These are phyloP conservation scores for Tetramorium parvispinum DNA, from an alignment of 1,140 invertebrate species.

Conservation along the genomic window DNA sequence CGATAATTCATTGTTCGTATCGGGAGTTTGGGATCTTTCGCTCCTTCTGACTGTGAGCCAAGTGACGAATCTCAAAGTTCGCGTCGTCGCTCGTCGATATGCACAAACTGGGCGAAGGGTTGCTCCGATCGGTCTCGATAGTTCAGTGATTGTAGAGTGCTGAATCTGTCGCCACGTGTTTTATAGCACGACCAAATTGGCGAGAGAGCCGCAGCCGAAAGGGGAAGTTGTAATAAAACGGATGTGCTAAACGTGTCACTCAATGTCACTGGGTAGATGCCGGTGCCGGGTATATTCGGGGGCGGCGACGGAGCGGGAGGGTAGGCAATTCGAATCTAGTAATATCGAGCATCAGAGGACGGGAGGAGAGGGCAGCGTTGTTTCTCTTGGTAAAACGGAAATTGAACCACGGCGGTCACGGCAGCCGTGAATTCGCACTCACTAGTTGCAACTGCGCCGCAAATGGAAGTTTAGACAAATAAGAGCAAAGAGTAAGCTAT, in stretches of 20 bases:
- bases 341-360: conserved; percentile 59
- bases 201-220: conserved; percentile 73
- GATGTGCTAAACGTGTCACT: conserved; percentile 82
- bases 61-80: conserved; percentile 46
- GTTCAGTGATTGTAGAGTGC: conserved; percentile 81
- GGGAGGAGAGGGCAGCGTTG: conserved; percentile 24
- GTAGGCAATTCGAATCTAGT: conserved; percentile 55
- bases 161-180: conserved; percentile 85
- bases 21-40: conserved; percentile 28
- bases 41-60: conserved; percentile 17
- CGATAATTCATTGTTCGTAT: conserved; percentile 59
- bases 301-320: conserved; percentile 12
- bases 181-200: conserved; percentile 83
- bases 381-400: conserved; percentile 60
- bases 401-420: conserved; percentile 57
- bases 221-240: conserved; percentile 80
- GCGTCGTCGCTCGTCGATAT: conserved; percentile 43
- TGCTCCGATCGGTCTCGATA: conserved; percentile 27
- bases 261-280: conserved; percentile 78
- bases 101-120: not conserved
- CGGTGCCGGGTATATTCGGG: conserved; percentile 40
- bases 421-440: conserved; percentile 45
- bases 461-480: conserved; percentile 45
- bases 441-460: not conserved
- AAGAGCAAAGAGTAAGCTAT: conserved; percentile 24